phyloP scores from a whole-genome alignment of 2,113 vertebrate genomes.

The Nibea albiflora region DNA sequence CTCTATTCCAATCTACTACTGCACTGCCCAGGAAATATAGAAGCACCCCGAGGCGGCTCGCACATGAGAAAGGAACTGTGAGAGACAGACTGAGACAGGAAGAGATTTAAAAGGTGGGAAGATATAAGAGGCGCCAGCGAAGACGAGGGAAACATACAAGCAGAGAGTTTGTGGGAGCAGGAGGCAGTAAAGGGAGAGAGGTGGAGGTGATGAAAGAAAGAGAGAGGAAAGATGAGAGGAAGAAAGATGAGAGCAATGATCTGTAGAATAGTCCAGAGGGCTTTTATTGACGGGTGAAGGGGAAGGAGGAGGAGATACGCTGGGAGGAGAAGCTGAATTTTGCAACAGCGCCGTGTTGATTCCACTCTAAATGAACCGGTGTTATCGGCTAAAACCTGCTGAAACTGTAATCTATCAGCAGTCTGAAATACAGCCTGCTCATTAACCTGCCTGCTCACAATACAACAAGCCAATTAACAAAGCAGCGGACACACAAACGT shows the following conservation, averaged over 20 bases:
- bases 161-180: slow-evolving; percentile 38
- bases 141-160: slow-evolving; percentile 35
- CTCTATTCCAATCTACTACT: slow-evolving; percentile 78
- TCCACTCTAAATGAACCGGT: slow-evolving; percentile 47
- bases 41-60: slow-evolving; percentile 64
- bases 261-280: slow-evolving; percentile 45
- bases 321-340: slow-evolving; percentile 13
- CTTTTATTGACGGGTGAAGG: slow-evolving; percentile 49
- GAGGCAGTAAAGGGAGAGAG: slow-evolving; percentile 26
- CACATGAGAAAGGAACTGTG: slow-evolving; percentile 37
- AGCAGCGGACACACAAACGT: slow-evolving; percentile 16
- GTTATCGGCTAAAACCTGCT: slow-evolving; percentile 42
- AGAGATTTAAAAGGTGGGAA: slow-evolving; percentile 52
- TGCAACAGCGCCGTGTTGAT: slow-evolving; percentile 10
- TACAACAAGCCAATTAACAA: slow-evolving; percentile 61
- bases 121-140: slow-evolving; percentile 32
- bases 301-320: not conserved
- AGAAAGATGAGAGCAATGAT: slow-evolving; percentile 57
- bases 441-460: slow-evolving; percentile 60
- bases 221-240: slow-evolving; percentile 32
- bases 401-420: slow-evolving; percentile 59
- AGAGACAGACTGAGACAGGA: slow-evolving; percentile 45
- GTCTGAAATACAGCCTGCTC: slow-evolving; percentile 51
- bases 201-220: slow-evolving; percentile 12
- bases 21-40: slow-evolving; percentile 74